Base-by-base conservation (phyloP, 2,888 invertebrate species). In the Tenodera sinensis region DNA sequence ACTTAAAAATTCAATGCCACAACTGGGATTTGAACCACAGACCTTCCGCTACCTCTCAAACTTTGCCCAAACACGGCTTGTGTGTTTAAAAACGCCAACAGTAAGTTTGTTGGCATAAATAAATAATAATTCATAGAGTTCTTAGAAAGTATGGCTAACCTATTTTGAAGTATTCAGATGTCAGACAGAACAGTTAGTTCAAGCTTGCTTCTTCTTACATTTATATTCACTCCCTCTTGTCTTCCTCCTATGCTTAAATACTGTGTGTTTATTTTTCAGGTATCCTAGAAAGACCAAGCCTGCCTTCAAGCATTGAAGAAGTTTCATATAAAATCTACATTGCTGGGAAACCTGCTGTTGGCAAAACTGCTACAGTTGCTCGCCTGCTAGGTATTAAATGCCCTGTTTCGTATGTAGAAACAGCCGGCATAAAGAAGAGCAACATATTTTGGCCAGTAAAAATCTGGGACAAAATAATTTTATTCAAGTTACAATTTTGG, bases 401-500 rank as follows among this genome's bases (percentile, higher is more conserved):
- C 81, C 92, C 93, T 9, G 92, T 91, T 54, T 88, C 90, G 30
- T 94, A 94, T 86, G 91, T 92, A 9, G 94, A 94, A 91, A 94
- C 94, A 2, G 91, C 92, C 92, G 95, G 95, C 9, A 94, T 95
- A 85, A 94, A 94, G 90, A 94, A 94, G 89, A 94, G 94, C 25
- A 93, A 93, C 81, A 93, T 95, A 28, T 95, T 94, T 91, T 95
- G 95, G 95, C 95, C 95, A 2, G 94, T 94, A 7, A 94, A 94
- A 91, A 93, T 95, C 83, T 93, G 93, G 92, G 94, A 94, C 89
- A 94, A 94, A 91, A 93, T 94, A 8, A 93, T 95, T 34, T 91
- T 95, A 88, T 95, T 95, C 91, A 94, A 94, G 90, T 92, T 95
- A 20, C 94, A 95, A 91, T 94, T 95, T 89, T 95, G 95, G 95